A percentile compares a stretch with the other conserved stretches of the same genome.
These are phyloP conservation scores for Kuschelorhynchus macadamiae DNA, from an alignment of 2,888 invertebrate species.

Conservation along the genomic window DNA sequence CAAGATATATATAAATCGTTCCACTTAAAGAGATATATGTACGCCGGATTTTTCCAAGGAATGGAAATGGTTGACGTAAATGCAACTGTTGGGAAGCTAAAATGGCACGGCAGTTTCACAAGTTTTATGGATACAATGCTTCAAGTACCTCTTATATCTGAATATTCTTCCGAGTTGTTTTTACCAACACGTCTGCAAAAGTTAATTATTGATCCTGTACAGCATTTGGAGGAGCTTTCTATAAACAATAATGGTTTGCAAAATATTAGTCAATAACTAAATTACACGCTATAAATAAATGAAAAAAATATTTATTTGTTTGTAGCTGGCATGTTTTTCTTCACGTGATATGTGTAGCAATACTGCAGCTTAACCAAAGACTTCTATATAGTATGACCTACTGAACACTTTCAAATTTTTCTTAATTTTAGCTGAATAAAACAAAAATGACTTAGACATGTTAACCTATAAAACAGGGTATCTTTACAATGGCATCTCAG, in stretches of 20 bases:
- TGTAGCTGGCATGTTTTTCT: no score
- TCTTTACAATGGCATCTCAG: no score
- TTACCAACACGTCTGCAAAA: constrained; percentile 74
- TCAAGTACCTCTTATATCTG: constrained; percentile 73
- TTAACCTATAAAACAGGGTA: no score
- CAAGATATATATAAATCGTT: constrained; percentile 68
- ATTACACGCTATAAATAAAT: no score
- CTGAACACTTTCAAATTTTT: no score
- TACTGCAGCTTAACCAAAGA: no score
- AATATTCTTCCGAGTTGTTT: constrained; percentile 66
- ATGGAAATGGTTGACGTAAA: constrained; percentile 68
- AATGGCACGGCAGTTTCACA: constrained; percentile 78
- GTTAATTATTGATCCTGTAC: constrained; percentile 71
- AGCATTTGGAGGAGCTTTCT: constrained; percentile 59
- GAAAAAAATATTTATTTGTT: no score
- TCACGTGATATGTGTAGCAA: no score
- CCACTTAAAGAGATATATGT: constrained; percentile 72
- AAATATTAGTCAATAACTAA: neutral
- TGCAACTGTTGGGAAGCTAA: constrained; percentile 65
- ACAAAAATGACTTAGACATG: no score
- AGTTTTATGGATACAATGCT: constrained; percentile 80
- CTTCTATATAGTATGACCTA: no score
- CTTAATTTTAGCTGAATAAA: no score
- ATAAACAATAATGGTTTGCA: constrained; percentile 43
- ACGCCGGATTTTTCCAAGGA: constrained; percentile 70